These are phyloP conservation scores for Pseudorasbora parva DNA, from an alignment of 2,113 vertebrate genomes.

Conservation along the genomic window DNA sequence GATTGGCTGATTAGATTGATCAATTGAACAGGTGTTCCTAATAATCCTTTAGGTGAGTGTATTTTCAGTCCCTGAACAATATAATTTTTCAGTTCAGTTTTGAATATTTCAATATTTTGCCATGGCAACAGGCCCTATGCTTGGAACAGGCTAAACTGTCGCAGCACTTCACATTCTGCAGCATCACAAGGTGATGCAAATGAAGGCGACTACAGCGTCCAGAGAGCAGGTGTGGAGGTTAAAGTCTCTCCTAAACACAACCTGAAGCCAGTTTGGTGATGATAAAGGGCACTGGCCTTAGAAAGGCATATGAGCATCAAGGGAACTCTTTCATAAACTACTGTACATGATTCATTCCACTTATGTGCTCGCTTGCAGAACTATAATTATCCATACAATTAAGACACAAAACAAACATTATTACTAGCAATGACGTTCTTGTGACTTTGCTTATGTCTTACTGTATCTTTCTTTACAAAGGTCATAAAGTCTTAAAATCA, in stretches of 20 bases:
- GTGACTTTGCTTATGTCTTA: not conserved
- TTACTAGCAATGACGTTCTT: not conserved
- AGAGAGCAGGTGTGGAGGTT: conserved; percentile 69
- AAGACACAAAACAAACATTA: not conserved
- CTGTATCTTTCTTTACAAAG: not conserved
- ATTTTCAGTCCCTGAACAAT: not conserved
- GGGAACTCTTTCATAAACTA: no score
- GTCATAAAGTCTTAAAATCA: not conserved
- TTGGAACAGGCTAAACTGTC: conserved; percentile 71
- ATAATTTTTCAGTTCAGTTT: conserved; percentile 22
- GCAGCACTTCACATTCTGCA: conserved; percentile 60
- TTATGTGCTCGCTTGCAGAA: not conserved
- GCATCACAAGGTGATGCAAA: conserved; percentile 74
- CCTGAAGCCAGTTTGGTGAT: conserved; percentile 76
- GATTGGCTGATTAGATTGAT: no score
- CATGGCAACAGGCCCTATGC: conserved; percentile 76
- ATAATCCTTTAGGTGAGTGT: no score
- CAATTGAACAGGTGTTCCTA: no score
- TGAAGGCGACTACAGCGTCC: conserved; percentile 72
- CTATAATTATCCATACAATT: not conserved
- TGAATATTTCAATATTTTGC: conserved; percentile 74
- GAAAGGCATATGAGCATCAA: not conserved
- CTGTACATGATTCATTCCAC: not conserved
- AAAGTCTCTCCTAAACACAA: conserved; percentile 80
- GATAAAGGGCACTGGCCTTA: conserved; percentile 15